Evolutionary conservation across 2,113 vertebrate genomes (phyloP).

Genomic region (Polyodon spathula): DNA sequence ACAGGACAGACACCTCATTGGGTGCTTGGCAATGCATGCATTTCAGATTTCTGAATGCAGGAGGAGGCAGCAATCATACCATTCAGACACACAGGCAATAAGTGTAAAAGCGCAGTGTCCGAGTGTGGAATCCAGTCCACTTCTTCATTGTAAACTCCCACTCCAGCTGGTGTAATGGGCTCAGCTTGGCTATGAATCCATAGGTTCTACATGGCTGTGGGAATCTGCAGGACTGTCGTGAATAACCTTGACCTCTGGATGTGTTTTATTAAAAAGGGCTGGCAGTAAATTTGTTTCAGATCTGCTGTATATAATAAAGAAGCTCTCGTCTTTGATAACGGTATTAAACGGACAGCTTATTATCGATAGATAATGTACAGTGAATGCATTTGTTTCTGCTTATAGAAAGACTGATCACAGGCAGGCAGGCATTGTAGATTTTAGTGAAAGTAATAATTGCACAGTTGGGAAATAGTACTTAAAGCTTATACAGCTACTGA

Average conservation of each 20-base stretch:
- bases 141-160: conserved; percentile 17
- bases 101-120: neutral
- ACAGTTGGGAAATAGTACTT: too few relatives aligned
- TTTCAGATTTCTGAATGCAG: too few relatives aligned
- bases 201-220: conserved; percentile 18
- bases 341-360: neutral
- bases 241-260: conserved; percentile 14
- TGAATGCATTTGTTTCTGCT: neutral
- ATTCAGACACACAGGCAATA: neutral
- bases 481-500: too few relatives aligned
- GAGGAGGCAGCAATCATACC: neutral
- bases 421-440: too few relatives aligned
- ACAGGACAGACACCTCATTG: too few relatives aligned
- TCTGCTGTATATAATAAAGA: conserved; percentile 10
- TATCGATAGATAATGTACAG: conserved; percentile 1
- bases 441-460: too few relatives aligned
- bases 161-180: conserved; percentile 20
- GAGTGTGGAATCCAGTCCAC: conserved; percentile 2
- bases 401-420: neutral
- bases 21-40: too few relatives aligned
- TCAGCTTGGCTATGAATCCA: conserved; percentile 16
- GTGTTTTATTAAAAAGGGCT: conserved; percentile 14
- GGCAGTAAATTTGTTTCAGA: conserved; percentile 17
- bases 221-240: conserved; percentile 13
- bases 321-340: conserved; percentile 14